phyloP scores from a whole-genome alignment of 2,113 vertebrate species.

The Abramis brama region DNA sequence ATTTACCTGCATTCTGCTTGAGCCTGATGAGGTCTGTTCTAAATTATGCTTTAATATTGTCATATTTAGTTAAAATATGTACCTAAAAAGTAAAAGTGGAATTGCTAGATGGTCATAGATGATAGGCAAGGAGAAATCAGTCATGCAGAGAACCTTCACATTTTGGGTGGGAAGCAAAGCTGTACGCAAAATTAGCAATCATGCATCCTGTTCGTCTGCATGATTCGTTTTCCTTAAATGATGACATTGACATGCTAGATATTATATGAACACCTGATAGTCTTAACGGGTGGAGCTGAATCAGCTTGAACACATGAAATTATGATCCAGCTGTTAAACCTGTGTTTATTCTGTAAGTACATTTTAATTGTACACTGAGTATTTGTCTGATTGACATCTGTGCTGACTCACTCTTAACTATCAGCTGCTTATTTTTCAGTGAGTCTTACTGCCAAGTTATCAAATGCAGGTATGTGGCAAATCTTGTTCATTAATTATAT shows the following conservation, averaged over 20 bases:
- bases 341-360: constrained; percentile 38
- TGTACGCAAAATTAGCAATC: constrained; percentile 15
- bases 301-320: not conserved
- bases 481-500: not conserved
- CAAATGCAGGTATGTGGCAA: constrained; percentile 24
- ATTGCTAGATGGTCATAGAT: not conserved
- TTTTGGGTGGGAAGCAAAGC: not conserved
- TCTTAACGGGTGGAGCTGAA: not conserved
- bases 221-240: not conserved
- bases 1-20: not conserved
- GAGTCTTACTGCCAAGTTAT: not conserved
- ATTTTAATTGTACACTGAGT: not conserved
- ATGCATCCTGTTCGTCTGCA: constrained; percentile 25
- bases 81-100: not conserved
- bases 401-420: not conserved
- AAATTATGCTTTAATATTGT: not conserved
- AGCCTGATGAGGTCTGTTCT: not conserved
- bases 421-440: constrained; percentile 46
- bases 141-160: not conserved
- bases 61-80: not conserved
- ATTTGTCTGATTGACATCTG: not conserved
- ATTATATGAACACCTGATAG: not conserved
- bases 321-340: constrained; percentile 14
- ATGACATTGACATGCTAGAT: not conserved
- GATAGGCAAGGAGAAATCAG: not conserved